A percentile compares a stretch with the other conserved stretches of the same genome.
Conservation (phyloP, 2,113 vertebrate genomes). For the Hypomesus transpacificus region DNA sequence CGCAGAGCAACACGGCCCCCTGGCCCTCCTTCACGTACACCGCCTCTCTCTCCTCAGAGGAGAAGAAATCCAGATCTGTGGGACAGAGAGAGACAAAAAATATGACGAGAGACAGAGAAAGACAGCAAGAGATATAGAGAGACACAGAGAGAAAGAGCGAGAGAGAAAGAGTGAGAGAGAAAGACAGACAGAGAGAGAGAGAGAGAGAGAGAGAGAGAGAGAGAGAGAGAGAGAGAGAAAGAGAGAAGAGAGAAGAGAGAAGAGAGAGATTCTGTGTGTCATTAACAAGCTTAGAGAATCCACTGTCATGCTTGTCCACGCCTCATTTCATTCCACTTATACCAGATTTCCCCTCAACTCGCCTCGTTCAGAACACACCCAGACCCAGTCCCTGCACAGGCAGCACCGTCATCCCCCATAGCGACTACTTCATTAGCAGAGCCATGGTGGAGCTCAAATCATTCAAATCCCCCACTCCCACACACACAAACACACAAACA, state of each 20-base stretch:
- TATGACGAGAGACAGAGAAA: conserved; percentile 7
- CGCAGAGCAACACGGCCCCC: conserved; percentile 89
- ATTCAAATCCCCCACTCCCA: no score
- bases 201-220: background rate
- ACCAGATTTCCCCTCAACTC: background rate
- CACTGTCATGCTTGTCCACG: background rate
- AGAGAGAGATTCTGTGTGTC: background rate
- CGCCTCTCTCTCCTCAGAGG: conserved; percentile 85
- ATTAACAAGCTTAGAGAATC: conserved; percentile 11
- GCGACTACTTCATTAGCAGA: no score
- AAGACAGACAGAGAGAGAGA: background rate
- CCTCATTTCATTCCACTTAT: background rate
- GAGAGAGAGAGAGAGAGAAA: background rate
- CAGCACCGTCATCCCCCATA: no score
- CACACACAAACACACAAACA: no score
- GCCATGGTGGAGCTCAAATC: no score
- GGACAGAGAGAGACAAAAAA: conserved; percentile 12
- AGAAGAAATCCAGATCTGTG: conserved; percentile 90
- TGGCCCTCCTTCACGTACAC: conserved; percentile 88
- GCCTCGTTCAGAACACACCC: background rate
- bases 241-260: background rate
- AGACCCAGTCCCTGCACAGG: background rate
- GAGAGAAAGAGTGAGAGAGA: background rate
- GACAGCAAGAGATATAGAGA: background rate
- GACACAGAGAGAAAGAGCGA: conserved; percentile 2